Percentiles rank a stretch among this genome's conserved stretches.
Evolutionary conservation across 2,888 invertebrate genomes (phyloP).

Genomic region (Sussaba pulchella): DNA sequence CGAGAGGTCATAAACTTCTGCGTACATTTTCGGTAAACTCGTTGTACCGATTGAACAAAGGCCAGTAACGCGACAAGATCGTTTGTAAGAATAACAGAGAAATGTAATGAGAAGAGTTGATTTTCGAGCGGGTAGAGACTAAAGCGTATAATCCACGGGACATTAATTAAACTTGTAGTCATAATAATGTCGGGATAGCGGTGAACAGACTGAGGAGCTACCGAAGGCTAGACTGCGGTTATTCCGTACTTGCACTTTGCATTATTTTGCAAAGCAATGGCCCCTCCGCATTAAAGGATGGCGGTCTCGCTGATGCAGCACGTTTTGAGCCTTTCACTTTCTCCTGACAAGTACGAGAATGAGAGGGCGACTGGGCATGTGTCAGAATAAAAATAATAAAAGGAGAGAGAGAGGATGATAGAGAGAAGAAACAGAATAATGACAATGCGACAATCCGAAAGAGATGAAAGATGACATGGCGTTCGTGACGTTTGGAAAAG

Average conservation of each 20-base stretch:
- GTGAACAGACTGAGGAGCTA: constrained; percentile 50
- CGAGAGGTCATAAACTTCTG: not conserved
- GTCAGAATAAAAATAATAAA: constrained; percentile 25
- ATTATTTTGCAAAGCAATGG: constrained; percentile 50
- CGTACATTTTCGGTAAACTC: not conserved
- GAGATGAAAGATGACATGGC: constrained; percentile 65
- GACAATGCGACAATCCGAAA: constrained; percentile 61
- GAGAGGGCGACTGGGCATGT: constrained; percentile 49
- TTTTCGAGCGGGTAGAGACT: constrained; percentile 38
- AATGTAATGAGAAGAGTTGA: constrained; percentile 44
- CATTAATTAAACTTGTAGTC: constrained; percentile 81
- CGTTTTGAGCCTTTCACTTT: not conserved
- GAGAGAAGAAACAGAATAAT: constrained; percentile 49
- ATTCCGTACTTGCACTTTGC: constrained; percentile 60
- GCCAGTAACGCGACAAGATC: not conserved
- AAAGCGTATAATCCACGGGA: constrained; percentile 75
- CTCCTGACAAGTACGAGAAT: constrained; percentile 4
- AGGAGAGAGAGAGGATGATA: constrained; percentile 21
- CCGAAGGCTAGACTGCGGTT: constrained; percentile 38
- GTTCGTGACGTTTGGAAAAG: constrained; percentile 64
- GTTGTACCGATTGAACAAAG: constrained; percentile 15
- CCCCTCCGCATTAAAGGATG: constrained; percentile 58
- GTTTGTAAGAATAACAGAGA: constrained; percentile 17
- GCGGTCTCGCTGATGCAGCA: constrained; percentile 8
- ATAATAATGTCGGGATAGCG: constrained; percentile 77